A percentile compares a stretch with the other conserved stretches of the same genome.
Evolutionary conservation across 2,888 invertebrate species (phyloP).

Genomic region (Eumerus sabulonum): DNA sequence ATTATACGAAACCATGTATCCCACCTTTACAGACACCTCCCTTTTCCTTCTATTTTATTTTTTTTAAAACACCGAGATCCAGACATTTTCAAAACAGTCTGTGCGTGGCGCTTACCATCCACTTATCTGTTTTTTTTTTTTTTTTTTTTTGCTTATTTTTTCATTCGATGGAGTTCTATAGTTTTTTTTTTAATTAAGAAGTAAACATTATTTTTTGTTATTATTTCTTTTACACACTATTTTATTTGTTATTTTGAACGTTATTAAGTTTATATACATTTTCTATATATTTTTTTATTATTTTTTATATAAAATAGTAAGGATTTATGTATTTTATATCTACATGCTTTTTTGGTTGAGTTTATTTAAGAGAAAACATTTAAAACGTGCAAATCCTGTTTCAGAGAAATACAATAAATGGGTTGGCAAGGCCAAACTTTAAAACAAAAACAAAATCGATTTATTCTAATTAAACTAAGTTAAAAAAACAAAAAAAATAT

Average conservation of each 20-base stretch:
- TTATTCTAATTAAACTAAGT: constrained; percentile 13
- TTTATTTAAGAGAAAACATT: constrained; percentile 49
- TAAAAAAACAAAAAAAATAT: background rate
- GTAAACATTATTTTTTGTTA: too few species aligned
- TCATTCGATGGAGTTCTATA: background rate
- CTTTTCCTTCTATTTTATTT: too few species aligned
- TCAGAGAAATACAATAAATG: constrained; percentile 54
- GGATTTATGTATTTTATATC: constrained; percentile 36
- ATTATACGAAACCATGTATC: too few species aligned
- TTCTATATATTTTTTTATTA: constrained; percentile 37
- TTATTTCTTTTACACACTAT: constrained; percentile 29
- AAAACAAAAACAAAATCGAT: constrained; percentile 23
- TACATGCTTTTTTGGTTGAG: constrained; percentile 43
- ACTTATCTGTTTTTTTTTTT: too few species aligned
- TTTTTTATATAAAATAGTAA: constrained; percentile 42
- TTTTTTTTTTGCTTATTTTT: constrained; percentile 3
- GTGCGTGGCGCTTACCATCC: too few species aligned
- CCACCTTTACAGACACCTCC: too few species aligned
- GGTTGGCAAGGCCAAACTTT: constrained; percentile 47
- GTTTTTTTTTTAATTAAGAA: background rate
- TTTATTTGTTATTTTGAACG: constrained; percentile 48
- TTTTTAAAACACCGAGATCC: too few species aligned
- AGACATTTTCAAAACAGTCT: too few species aligned
- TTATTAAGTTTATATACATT: constrained; percentile 31
- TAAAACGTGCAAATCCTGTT: constrained; percentile 62